Conservation (phyloP, 2,888 invertebrate genomes). For the Euzophera pinguis region DNA sequence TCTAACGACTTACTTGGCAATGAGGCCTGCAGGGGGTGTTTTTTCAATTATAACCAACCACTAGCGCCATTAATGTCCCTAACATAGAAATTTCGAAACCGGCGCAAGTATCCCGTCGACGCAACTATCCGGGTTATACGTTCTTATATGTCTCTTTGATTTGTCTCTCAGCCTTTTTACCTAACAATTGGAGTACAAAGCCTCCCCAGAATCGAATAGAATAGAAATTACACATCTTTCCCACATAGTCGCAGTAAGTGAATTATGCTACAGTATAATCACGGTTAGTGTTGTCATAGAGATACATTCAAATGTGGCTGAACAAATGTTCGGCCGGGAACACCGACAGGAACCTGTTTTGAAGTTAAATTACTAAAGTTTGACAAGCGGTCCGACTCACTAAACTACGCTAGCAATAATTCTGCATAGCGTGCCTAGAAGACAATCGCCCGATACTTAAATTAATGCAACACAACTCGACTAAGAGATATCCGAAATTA, state of each 20-base stretch:
- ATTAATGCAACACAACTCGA: slow-evolving; percentile 31
- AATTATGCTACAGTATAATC: neutral
- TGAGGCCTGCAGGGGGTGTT: too few relatives aligned
- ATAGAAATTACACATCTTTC: neutral
- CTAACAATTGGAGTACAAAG: too few relatives aligned
- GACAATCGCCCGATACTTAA: slow-evolving; percentile 51
- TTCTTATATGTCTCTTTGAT: too few relatives aligned
- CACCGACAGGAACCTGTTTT: slow-evolving; percentile 67
- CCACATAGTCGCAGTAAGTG: neutral
- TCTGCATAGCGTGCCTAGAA: slow-evolving; percentile 56
- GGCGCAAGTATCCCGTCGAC: too few relatives aligned
- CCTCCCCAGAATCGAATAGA: too few relatives aligned
- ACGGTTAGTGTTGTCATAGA: slow-evolving; percentile 43
- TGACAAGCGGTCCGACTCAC: slow-evolving; percentile 69
- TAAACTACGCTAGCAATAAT: slow-evolving; percentile 72
- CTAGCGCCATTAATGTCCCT: too few relatives aligned
- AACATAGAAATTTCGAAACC: too few relatives aligned
- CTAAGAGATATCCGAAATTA: neutral
- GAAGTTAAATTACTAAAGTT: slow-evolving; percentile 79
- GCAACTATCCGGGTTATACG: too few relatives aligned
- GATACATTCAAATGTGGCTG: slow-evolving; percentile 45
- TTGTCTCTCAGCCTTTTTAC: too few relatives aligned
- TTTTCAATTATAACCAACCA: too few relatives aligned
- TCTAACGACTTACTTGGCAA: too few relatives aligned
- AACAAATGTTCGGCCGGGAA: slow-evolving; percentile 55